Evolutionary conservation across 2,888 invertebrate genomes (phyloP).

Genomic region (Caenorhabditis sulstoni): DNA sequence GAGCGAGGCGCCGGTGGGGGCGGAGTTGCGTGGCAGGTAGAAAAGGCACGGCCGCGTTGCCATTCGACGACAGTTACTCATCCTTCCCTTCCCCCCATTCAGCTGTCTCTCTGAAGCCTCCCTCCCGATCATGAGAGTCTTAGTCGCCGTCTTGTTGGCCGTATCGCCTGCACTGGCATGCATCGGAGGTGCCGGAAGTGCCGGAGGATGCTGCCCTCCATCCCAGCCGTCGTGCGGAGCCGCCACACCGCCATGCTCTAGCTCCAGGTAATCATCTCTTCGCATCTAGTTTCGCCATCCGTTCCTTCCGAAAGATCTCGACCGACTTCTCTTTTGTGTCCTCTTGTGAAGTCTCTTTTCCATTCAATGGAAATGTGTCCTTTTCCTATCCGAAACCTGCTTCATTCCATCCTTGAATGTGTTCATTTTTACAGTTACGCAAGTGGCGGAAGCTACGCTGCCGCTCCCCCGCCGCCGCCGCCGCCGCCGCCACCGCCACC

Average conservation of each 20-base stretch:
- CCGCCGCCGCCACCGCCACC: slow-evolving; percentile 57
- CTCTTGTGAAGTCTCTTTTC: slow-evolving; percentile 30
- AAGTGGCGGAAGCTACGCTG: slow-evolving; percentile 43
- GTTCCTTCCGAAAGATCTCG: background rate
- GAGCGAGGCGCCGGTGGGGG: slow-evolving; percentile 19
- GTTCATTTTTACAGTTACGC: slow-evolving; percentile 53
- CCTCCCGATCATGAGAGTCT: slow-evolving; percentile 34
- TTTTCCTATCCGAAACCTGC: slow-evolving; percentile 40
- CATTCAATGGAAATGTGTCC: slow-evolving; percentile 44
- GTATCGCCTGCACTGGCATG: slow-evolving; percentile 61
- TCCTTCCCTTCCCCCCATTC: background rate
- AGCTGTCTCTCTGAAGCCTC: slow-evolving; percentile 1
- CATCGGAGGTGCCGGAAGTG: slow-evolving; percentile 63
- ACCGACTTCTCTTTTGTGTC: slow-evolving; percentile 3
- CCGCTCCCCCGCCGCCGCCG: slow-evolving; percentile 42
- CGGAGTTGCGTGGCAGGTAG: slow-evolving; percentile 54
- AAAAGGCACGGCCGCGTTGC: slow-evolving; percentile 48
- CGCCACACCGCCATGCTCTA: slow-evolving; percentile 71
- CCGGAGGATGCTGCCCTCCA: slow-evolving; percentile 69
- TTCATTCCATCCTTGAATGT: slow-evolving; percentile 14
- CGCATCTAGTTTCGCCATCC: background rate
- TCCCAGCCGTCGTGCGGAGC: slow-evolving; percentile 63
- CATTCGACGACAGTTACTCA: slow-evolving; percentile 51
- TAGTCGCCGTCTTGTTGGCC: slow-evolving; percentile 43
- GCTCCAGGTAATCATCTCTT: slow-evolving; percentile 66